Conservation (phyloP, 2,888 invertebrate species). For the Esperia sulphurella region DNA sequence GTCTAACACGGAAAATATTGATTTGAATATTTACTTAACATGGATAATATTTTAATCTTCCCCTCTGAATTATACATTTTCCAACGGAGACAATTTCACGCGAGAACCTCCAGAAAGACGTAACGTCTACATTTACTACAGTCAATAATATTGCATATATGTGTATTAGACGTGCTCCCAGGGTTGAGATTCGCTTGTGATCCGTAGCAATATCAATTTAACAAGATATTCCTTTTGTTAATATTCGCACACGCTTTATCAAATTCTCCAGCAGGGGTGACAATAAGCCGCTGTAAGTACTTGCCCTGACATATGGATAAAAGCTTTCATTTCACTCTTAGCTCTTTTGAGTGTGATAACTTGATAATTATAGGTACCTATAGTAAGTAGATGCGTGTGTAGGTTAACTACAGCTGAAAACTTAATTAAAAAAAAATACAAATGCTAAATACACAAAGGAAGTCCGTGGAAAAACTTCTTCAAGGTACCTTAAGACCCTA, state of each 20-base stretch:
- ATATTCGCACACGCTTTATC: conserved; percentile 80
- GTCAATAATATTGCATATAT: conserved; percentile 40
- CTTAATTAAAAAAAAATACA: not conserved
- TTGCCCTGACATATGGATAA: conserved; percentile 78
- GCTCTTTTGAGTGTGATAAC: conserved; percentile 64
- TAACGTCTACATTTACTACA: conserved; percentile 41
- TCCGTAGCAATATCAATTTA: conserved; percentile 70
- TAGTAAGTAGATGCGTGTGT: conserved; percentile 34
- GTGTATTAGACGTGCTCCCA: conserved; percentile 20
- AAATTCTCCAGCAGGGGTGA: conserved; percentile 80
- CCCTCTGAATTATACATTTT: conserved; percentile 80
- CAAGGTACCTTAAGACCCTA: too few relatives aligned
- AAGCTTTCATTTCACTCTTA: conserved; percentile 78
- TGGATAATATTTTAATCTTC: conserved; percentile 81
- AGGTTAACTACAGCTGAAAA: not conserved
- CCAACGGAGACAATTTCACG: conserved; percentile 78
- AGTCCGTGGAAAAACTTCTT: too few relatives aligned
- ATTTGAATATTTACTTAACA: conserved; percentile 81
- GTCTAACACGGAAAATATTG: conserved; percentile 80
- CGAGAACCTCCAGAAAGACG: conserved; percentile 50
- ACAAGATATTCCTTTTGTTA: conserved; percentile 80
- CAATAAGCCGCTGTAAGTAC: conserved; percentile 80
- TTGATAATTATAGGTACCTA: conserved; percentile 8
- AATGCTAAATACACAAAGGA: too few relatives aligned
- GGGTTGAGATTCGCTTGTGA: conserved; percentile 47